A percentile compares a stretch with the other conserved stretches of the same genome.
Evolutionary conservation across 2,113 vertebrate species (phyloP).

Genomic region (Varanus salvator): DNA sequence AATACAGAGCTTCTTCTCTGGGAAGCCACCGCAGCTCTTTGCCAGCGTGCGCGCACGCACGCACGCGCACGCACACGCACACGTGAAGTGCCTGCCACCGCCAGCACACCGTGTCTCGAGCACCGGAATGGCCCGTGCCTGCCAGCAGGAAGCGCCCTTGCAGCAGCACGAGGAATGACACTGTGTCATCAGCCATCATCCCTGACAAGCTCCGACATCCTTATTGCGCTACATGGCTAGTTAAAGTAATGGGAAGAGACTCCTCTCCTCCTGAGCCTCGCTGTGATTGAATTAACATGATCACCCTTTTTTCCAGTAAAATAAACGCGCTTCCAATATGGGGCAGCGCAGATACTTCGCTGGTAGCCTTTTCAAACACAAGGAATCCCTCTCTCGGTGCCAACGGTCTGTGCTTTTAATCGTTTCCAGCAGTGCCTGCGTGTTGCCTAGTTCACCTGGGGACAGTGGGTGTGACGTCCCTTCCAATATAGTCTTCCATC

Average conservation of each 20-base stretch:
- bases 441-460: neutral
- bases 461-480: neutral
- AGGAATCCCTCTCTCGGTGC: neutral
- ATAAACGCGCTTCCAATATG: slow-evolving; percentile 17
- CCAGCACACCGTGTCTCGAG: rapidly evolving
- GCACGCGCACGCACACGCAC: rapidly evolving
- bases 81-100: rapidly evolving
- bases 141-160: neutral
- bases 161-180: neutral
- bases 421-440: no score
- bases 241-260: slow-evolving; percentile 51
- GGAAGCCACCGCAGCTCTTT: neutral
- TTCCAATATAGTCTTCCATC: neutral
- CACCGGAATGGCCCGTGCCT: rapidly evolving
- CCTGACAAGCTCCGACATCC: slow-evolving; percentile 41
- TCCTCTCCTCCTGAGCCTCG: slow-evolving; percentile 41
- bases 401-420: rapidly evolving
- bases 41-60: no score
- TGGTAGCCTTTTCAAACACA: neutral
- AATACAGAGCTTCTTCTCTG: rapidly evolving
- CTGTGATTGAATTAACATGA: slow-evolving; percentile 40
- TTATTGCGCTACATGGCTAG: slow-evolving; percentile 44
- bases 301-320: slow-evolving; percentile 47
- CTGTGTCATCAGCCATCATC: slow-evolving; percentile 47
- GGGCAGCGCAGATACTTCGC: neutral